phyloP scores from a whole-genome alignment of 2,797 vertebrate species.

The Pseudocheirus occidentalis region DNA sequence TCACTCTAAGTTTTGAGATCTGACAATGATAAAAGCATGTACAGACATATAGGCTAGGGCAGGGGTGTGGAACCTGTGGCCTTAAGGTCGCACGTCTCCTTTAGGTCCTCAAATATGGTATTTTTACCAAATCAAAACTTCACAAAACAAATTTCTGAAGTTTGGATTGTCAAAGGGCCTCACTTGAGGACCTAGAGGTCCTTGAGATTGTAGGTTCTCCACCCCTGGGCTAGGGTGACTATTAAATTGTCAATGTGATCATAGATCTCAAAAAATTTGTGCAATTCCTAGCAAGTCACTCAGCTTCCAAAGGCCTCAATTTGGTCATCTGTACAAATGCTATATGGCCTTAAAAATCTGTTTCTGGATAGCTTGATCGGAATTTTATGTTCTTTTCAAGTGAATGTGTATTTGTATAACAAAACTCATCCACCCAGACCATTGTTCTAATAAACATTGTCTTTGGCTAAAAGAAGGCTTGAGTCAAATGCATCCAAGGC shows the following conservation, averaged over 20 bases:
- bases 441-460: no score
- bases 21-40: neutral
- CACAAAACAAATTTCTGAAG: no score
- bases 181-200: no score
- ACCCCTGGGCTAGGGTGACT: neutral
- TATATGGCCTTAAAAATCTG: neutral
- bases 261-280: neutral
- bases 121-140: no score
- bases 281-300: neutral
- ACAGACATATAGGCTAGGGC: neutral
- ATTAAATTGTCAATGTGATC: neutral
- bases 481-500: no score
- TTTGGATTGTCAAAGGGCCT: no score
- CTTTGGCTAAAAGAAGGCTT: no score
- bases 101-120: no score
- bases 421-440: neutral
- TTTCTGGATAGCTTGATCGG: neutral
- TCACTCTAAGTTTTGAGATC: neutral
- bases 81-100: no score
- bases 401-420: neutral
- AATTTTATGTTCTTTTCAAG: neutral
- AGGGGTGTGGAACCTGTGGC: no score
- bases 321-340: neutral
- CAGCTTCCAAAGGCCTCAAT: neutral
- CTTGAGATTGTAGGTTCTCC: no score